Conservation (phyloP, 2,797 vertebrate species). For the Moxostoma hubbsi region DNA sequence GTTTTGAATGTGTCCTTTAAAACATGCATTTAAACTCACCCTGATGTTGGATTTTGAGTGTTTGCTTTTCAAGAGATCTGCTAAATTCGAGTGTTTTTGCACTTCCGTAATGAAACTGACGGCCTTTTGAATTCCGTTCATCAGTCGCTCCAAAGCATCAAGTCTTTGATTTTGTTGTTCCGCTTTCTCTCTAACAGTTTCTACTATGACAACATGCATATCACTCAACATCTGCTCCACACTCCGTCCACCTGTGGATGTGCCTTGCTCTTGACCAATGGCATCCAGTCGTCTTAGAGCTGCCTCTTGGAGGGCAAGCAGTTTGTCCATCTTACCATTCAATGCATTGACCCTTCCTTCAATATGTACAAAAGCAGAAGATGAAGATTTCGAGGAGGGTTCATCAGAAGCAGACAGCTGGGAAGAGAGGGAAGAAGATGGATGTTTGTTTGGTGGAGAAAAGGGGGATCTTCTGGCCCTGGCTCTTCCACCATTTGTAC, state of each 20-base stretch:
- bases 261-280: slow-evolving; percentile 77
- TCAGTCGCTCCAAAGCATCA: slow-evolving; percentile 81
- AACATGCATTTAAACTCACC: slow-evolving; percentile 63
- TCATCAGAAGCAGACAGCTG: slow-evolving; percentile 35
- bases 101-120: slow-evolving; percentile 79
- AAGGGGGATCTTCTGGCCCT: slow-evolving; percentile 66
- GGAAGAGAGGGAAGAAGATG: slow-evolving; percentile 45
- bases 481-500: slow-evolving; percentile 31
- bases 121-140: slow-evolving; percentile 81
- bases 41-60: slow-evolving; percentile 61
- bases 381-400: slow-evolving; percentile 9
- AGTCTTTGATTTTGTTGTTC: slow-evolving; percentile 76
- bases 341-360: slow-evolving; percentile 81
- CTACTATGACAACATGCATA: slow-evolving; percentile 58
- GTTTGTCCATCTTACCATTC: slow-evolving; percentile 80
- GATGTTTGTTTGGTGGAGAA: slow-evolving; percentile 64
- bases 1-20: neutral
- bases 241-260: slow-evolving; percentile 71
- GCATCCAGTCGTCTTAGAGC: slow-evolving; percentile 80
- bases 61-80: slow-evolving; percentile 65
- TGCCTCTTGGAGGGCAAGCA: slow-evolving; percentile 80
- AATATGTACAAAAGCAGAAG: slow-evolving; percentile 57
- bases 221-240: slow-evolving; percentile 81
- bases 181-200: slow-evolving; percentile 26
- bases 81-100: slow-evolving; percentile 79